Evolutionary conservation across 1,140 invertebrate species (phyloP), one percentile per base, ranked within the genome.

Genomic region (Solen grandis): DNA sequence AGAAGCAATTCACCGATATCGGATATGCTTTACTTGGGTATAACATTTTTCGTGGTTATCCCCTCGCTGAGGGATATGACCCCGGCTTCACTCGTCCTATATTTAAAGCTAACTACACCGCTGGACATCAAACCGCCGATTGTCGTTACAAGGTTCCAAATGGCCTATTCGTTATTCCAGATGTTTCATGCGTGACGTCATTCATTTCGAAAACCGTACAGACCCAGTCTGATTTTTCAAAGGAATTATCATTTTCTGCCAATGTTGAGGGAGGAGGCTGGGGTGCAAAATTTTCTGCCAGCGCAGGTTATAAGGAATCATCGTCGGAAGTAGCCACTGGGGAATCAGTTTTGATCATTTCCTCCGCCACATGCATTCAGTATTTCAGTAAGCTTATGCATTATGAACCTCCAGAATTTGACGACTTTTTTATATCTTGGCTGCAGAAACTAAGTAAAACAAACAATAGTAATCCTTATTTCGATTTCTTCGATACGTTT

Each of bases 21-120:
- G 70, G 46, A n/a, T 74, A 57, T 38, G 52, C 54, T n/a, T n/a
- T n/a, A n/a, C n/a, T n/a, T n/a, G n/a, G n/a, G n/a, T n/a, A n/a
- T n/a, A n/a, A n/a, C n/a, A 5, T 36, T 74, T 29, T 74, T 33
- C 27, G 29, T 19, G 81, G 75, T 16, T 78, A 29, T 50, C 81
- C 81, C 2, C 41, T 66, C 1, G 60, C 74, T 25, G 36, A 33
- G 13, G 81, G 81, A 19, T 68, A 73, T 70, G 81, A 79, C 36
- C 81, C 81, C 4, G 81, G 81, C 13, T 83, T 83, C 25, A 83
- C 81, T 4, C 68, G 41, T 8, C 81, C 81, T 13, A 83, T 83
- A 16, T 83, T 83, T 68, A n/a, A 41, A 38, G 65, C 74, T 31
- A 54, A 73, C 38, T 77, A 78, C 52, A 59, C 31, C 16, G 5